phyloP scores from a whole-genome alignment of 2,888 invertebrate species.

The Lithophane ornitopus region DNA sequence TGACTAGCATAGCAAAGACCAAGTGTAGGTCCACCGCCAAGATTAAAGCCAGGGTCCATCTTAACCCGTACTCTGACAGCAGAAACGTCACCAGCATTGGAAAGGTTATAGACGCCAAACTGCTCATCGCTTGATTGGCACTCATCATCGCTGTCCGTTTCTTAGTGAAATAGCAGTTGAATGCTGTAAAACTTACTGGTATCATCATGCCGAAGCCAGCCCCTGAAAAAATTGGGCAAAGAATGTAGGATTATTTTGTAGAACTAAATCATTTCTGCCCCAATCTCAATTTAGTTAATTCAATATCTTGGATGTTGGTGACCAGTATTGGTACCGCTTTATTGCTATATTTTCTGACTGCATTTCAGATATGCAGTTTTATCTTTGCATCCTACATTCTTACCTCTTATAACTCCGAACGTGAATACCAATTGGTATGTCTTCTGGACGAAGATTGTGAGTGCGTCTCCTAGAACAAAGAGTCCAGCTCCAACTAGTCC shows the following conservation, averaged over 20 bases:
- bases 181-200: conserved; percentile 93
- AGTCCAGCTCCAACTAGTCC: conserved; percentile 92
- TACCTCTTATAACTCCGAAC: conserved; percentile 92
- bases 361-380: background rate
- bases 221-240: conserved; percentile 81
- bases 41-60: conserved; percentile 92
- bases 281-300: background rate
- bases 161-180: conserved; percentile 94
- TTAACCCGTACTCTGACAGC: conserved; percentile 92
- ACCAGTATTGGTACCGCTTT: background rate
- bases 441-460: conserved; percentile 91
- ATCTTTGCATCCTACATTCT: background rate
- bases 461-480: conserved; percentile 91
- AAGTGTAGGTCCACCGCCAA: conserved; percentile 93
- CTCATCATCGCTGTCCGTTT: conserved; percentile 94
- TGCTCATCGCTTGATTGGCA: conserved; percentile 93
- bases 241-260: background rate
- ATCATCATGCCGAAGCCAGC: conserved; percentile 94
- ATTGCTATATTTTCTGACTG: background rate
- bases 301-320: background rate
- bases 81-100: conserved; percentile 92
- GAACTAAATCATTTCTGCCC: background rate
- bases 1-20: conserved; percentile 92
- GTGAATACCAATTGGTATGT: conserved; percentile 92
- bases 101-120: conserved; percentile 92